Evolutionary conservation across 1,140 invertebrate genomes (phyloP).

Genomic region (Leguminivora glycinivorella): DNA sequence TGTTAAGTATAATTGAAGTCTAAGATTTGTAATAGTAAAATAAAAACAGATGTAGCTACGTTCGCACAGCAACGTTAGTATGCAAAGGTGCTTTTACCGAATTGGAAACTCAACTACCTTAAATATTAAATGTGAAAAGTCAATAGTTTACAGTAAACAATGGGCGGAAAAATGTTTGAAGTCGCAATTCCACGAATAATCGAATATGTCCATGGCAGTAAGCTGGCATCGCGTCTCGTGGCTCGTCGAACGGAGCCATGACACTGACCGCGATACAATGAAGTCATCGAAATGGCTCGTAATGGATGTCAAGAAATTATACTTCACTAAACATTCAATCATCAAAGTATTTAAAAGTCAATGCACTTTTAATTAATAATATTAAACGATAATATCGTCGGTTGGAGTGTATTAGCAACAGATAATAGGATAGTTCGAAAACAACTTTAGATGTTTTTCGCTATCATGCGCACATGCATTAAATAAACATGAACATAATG

Average conservation of each 20-base stretch:
- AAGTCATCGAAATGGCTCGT: constrained; percentile 4
- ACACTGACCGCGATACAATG: constrained; percentile 14
- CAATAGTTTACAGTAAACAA: neutral
- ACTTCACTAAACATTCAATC: constrained; percentile 1
- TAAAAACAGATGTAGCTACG: too few relatives aligned
- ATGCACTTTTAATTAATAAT: neutral
- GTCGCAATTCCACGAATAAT: neutral
- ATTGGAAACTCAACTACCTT: neutral
- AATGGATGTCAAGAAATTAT: constrained; percentile 6
- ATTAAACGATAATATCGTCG: neutral
- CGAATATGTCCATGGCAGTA: neutral
- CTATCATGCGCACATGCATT: neutral
- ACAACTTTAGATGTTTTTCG: neutral
- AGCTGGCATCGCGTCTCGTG: neutral
- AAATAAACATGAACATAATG: neutral
- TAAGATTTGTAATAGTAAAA: too few relatives aligned
- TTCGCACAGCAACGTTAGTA: neutral
- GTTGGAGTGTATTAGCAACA: constrained; percentile 3
- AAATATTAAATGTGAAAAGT: neutral
- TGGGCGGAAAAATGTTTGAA: neutral
- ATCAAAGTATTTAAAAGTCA: neutral
- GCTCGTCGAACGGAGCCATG: neutral
- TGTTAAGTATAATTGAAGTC: too few relatives aligned
- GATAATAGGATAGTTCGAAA: constrained; percentile 10
- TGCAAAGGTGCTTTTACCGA: neutral